Base-by-base conservation (phyloP, 2,888 invertebrate genomes). In the Drosophila rellima region DNA sequence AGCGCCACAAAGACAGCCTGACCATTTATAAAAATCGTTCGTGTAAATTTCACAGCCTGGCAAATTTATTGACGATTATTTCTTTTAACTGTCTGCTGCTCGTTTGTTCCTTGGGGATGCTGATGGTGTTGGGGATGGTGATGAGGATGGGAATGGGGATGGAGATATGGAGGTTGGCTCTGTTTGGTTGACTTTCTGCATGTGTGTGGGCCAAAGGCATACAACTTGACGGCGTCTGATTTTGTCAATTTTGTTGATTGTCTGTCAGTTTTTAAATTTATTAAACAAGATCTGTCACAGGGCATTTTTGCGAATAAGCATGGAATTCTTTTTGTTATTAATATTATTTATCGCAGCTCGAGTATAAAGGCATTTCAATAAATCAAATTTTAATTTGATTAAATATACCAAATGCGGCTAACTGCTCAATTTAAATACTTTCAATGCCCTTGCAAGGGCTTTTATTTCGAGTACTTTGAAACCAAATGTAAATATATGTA, bases 1-100 rank as follows among this genome's bases (percentile, higher is more conserved):
- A 71, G 69, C 61, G 33, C 50, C 63, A 81, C 81, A 83, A 83
- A 83, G 71, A 60, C 48, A 70, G 54, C 44, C 26, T 26, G 42
- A 8, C 57, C 69, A 68, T 80, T 78, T 75, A 70, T 67, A 63
- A 73, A 31, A 42, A 48, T 35, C 26, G 63, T 40, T 66, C 42
- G 57, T 64, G 70, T 79, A 74, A 63, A 74, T 77, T 77, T 79
- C 78, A 66, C 52, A 57, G 60, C 50, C 63, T 60, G 48, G 48
- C 60, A 45, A 79, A 82, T 84, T 82, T 84, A 84, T 82, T 68
- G 74, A 52, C 62, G 60, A 76, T 63, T 71, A 80, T 78, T 84
- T 78, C 65, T 67, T 63, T 81, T 72, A 51, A 44, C 50, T 42
- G 61, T 18, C 52, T 42, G 26, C 42, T 40, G 59, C 52, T 61